Evolutionary conservation across 35 echinoderm and acorn worm genomes (phyloP).

Genomic region (Lytechinus variegatus): DNA sequence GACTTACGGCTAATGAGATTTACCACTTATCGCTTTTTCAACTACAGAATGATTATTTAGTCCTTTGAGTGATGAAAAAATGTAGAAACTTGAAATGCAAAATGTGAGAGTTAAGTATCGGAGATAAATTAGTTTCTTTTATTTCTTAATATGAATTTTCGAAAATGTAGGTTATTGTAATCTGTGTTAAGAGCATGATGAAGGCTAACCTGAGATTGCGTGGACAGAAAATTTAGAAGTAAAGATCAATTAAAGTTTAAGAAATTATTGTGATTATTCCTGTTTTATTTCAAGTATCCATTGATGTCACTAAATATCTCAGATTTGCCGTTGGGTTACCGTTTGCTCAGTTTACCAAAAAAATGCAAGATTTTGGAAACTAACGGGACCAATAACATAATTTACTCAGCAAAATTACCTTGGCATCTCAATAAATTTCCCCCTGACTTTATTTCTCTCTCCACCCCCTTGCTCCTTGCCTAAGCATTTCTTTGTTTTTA

Average conservation of each 20-base stretch:
- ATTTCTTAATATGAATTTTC: neutral
- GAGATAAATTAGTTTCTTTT: neutral
- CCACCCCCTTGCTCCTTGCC: too few species aligned
- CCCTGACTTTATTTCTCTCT: too few species aligned
- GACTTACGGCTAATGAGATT: neutral
- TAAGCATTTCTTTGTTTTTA: too few species aligned
- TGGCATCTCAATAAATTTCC: too few species aligned
- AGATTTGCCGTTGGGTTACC: too few species aligned
- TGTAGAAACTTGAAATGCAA: neutral
- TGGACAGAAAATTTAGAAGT: neutral
- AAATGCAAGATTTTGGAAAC: too few species aligned
- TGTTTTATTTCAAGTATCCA: neutral
- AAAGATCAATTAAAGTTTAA: neutral
- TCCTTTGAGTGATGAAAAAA: neutral
- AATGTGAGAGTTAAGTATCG: neutral
- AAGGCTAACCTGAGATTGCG: neutral
- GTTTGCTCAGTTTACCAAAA: too few species aligned
- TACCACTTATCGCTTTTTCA: neutral
- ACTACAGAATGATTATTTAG: neutral
- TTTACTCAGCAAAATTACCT: too few species aligned
- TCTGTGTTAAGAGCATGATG: neutral
- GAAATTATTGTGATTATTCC: neutral
- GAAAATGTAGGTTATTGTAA: neutral
- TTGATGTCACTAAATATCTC: neutral
- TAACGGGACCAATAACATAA: too few species aligned